Evolutionary conservation across 2,888 invertebrate genomes (phyloP), one percentile per base, ranked within the genome.

Genomic region (Cantharis nigra): DNA sequence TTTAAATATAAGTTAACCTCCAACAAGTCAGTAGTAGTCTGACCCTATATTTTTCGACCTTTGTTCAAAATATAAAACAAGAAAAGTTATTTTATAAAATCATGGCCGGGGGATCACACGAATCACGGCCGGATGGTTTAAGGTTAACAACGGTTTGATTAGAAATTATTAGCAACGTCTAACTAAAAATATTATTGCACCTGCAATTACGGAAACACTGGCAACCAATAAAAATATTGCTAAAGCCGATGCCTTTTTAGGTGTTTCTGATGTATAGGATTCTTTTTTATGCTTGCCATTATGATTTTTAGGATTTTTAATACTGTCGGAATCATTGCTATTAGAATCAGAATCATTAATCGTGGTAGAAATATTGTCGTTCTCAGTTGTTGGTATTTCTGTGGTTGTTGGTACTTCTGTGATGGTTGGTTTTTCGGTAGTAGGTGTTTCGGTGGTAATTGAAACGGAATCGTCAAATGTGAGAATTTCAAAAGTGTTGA

Each of bases 401-500:
- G 28, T 9, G 28, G 33, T 49, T 5, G 33, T 49, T 3, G 33
- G 33, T 13, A n/a, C 1, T 49, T 49, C n/a, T 2, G 49, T 7
- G n/a, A 2, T 49, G 2, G n/a, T n/a, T 7, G 49, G 49, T 9
- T n/a, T 7, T 9, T n/a, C 49, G 5, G 49, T 26, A 9, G 9
- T 9, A 26, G 26, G 26, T 26, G 26, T 49, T 33, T 1, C 5
- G 33, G 13, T 13, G 49, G n/a, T 49, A 49, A 49, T 18, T 20
- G 16, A 3, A 20, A 71, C 63, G 23, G 72, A 49, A 14, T 78
- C 65, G 2, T 67, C 65, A 23, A 67, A 78, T 3, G 75, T 74
- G 4, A 78, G 64, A 18, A 78, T 78, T 75, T 78, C 78, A 64
- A 75, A 78, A 14, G 62, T 75, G 5, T 23, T 62, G 16, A 65